Percentiles rank a stretch among this genome's conserved stretches.
Evolutionary conservation across 2,888 invertebrate species (phyloP).

Genomic region (Caenorhabditis macrosperma): DNA sequence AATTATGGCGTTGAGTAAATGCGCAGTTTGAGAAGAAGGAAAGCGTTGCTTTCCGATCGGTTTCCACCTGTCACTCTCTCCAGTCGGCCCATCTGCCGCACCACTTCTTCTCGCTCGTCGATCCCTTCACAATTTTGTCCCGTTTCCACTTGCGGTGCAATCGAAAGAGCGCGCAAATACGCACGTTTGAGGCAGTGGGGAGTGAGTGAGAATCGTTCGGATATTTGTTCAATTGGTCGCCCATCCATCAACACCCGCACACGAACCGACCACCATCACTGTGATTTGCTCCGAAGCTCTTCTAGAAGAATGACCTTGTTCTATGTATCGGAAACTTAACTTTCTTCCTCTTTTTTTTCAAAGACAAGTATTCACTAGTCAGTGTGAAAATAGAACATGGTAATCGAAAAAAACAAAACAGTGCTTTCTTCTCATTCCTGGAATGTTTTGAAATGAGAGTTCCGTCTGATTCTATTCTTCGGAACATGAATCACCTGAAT

Average conservation of each 20-base stretch:
- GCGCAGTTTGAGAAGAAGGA: background rate
- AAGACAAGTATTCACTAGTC: too few species aligned
- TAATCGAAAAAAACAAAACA: too few species aligned
- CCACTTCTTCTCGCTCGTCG: slow-evolving; percentile 10
- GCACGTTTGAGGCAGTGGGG: slow-evolving; percentile 33
- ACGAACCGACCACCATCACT: slow-evolving; percentile 8
- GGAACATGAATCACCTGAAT: background rate
- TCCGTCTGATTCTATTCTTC: background rate
- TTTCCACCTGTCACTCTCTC: slow-evolving; percentile 15
- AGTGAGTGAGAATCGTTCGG: slow-evolving; percentile 32
- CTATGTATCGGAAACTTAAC: too few species aligned
- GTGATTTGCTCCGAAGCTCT: background rate
- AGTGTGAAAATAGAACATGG: too few species aligned
- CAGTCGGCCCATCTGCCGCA: slow-evolving; percentile 5
- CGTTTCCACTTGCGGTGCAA: slow-evolving; percentile 20
- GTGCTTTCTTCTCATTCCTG: background rate
- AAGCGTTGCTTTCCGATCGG: background rate
- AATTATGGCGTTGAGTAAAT: slow-evolving; percentile 7
- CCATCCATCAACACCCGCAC: slow-evolving; percentile 15
- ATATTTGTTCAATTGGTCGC: slow-evolving; percentile 28
- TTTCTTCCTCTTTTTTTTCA: too few species aligned
- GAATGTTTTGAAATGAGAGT: background rate
- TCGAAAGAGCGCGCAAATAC: slow-evolving; percentile 53
- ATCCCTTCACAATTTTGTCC: slow-evolving; percentile 7
- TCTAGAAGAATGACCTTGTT: background rate